phyloP scores from a whole-genome alignment of 2,113 vertebrate species.

The Geococcyx californianus region DNA sequence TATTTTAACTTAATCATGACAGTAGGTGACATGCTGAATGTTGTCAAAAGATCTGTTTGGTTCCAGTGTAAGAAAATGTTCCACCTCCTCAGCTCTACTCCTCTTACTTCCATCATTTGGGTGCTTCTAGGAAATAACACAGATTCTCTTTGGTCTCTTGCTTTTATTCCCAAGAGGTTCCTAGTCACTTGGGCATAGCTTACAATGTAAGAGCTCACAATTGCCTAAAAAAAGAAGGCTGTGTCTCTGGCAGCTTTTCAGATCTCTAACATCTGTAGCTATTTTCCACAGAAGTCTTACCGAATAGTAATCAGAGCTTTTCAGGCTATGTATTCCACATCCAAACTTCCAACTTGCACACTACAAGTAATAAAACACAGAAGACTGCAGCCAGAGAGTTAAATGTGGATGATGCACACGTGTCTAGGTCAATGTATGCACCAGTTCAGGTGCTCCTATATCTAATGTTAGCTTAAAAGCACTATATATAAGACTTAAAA shows the following conservation, averaged over 20 bases:
- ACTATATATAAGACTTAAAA: background rate
- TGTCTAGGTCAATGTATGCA: background rate
- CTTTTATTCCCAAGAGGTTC: background rate
- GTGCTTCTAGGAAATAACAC: background rate
- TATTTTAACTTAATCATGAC: no score
- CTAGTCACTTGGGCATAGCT: background rate
- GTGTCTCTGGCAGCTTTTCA: background rate
- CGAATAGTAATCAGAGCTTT: background rate
- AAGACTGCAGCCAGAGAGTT: background rate
- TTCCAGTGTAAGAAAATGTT: background rate
- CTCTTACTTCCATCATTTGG: background rate
- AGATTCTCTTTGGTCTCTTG: background rate
- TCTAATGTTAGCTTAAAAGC: background rate
- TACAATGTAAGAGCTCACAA: background rate
- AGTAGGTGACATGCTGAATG: background rate
- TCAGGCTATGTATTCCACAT: background rate
- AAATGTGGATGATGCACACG: background rate
- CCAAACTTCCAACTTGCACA: background rate
- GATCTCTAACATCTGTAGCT: background rate
- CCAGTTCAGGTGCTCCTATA: background rate
- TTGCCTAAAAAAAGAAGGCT: background rate
- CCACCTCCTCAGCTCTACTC: background rate
- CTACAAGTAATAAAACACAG: background rate
- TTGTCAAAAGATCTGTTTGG: background rate
- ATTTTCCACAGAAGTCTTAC: background rate